Conservation (phyloP, 1,140 invertebrate species). For the Cydia pomonella region DNA sequence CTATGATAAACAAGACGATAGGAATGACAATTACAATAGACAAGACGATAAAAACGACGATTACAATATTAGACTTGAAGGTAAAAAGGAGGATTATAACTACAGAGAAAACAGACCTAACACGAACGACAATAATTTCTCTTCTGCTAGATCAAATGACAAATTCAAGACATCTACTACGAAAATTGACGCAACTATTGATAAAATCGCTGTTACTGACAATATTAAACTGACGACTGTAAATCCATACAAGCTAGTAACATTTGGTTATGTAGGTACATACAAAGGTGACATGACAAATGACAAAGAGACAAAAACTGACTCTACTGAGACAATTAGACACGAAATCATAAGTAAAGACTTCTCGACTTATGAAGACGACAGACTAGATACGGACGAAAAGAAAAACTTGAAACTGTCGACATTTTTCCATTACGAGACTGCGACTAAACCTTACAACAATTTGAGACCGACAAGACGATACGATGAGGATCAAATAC, state of each 20-base stretch:
- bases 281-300: conserved; percentile 53
- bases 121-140: conserved; percentile 44
- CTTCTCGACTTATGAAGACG: conserved; percentile 55
- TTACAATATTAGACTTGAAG: conserved; percentile 65
- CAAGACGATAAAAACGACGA: conserved; percentile 44
- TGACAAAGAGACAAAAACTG: conserved; percentile 40
- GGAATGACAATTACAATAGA: conserved; percentile 50
- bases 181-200: conserved; percentile 43
- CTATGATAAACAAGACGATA: conserved; percentile 37
- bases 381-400: conserved; percentile 40
- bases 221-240: conserved; percentile 61
- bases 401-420: conserved; percentile 59
- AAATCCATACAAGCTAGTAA: conserved; percentile 68
- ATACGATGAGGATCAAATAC: conserved; percentile 54
- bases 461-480: conserved; percentile 67
- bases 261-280: conserved; percentile 73
- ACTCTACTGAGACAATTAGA: conserved; percentile 34
- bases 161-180: conserved; percentile 44
- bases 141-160: conserved; percentile 67
- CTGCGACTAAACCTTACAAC: conserved; percentile 65
- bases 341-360: conserved; percentile 62
- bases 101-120: conserved; percentile 32
- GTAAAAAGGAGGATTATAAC: conserved; percentile 37
- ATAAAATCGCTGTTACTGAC: conserved; percentile 43
- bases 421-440: conserved; percentile 69